Evolutionary conservation across 2,113 vertebrate genomes (phyloP), one percentile per base, ranked within the genome.

Genomic region (Natator depressus): DNA sequence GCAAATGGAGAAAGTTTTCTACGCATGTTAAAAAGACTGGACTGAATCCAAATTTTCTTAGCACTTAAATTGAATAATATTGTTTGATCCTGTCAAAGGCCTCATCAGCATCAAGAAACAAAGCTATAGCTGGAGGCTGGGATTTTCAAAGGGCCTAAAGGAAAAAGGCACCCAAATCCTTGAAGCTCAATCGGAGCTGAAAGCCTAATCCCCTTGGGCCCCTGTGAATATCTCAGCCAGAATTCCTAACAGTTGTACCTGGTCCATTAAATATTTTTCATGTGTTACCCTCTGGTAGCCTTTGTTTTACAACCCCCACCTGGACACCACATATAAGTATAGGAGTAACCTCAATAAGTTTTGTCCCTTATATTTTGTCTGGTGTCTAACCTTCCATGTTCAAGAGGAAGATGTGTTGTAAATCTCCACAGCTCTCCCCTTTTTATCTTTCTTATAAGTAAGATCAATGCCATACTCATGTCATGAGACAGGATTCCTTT

Each of bases 341-440:
- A 54, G 88, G 10, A 91, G 51, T 91, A 47, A 14, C 89, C 7
- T 4, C 3, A 27, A 20, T 51, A 29, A 84, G 85, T 38, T 62
- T 81, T 31, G 1, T 5, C 72, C 84, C 81, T 91, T 90, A 55
- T 54, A 5, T 83, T 96, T 80, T 81, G 87, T 46, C 84, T 90
- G 27, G 78, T 35, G 78, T 95, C 88, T 50, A 91, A 76, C 75
- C 84, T 84, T 84, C 86, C 80, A 84, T 85, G 83, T 91, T 57
- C 75, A 93, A 86, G 69, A 96, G 92, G 80, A 94, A 46, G 93
- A 88, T 84, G 85, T 50, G 14, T 54, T 24, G 88, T 89, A 97
- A 97, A 96, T 96, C 95, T 97, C 95, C 95, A 55, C 81, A 90
- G 69, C 81, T 82, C 46, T 85, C 87, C 38, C 25, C 85, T 80